Conservation (phyloP, 2,113 vertebrate species). For the Raphicerus campestris region DNA sequence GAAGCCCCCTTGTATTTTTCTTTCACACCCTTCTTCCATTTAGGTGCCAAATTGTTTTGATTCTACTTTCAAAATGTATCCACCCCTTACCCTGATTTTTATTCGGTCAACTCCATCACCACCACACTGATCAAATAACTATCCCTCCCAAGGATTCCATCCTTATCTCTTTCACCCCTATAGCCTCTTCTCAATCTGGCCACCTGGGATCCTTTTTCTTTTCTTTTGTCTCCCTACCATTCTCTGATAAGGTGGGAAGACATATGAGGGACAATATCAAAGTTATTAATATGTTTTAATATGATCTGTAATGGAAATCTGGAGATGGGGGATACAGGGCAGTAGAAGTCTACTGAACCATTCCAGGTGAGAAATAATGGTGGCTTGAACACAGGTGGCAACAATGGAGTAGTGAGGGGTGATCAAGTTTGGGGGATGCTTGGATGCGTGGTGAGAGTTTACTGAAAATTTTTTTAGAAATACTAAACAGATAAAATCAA, state of each 20-base stretch:
- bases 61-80: background rate
- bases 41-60: background rate
- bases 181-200: accelerated
- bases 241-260: background rate
- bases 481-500: background rate
- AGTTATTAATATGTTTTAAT: background rate
- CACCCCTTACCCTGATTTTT: background rate
- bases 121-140: accelerated
- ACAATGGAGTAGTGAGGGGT: background rate
- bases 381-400: background rate
- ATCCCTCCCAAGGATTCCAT: accelerated
- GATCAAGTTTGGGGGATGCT: background rate
- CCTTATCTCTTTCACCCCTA: too few species aligned
- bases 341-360: background rate
- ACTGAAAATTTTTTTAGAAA: background rate
- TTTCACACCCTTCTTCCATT: background rate
- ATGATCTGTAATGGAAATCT: background rate
- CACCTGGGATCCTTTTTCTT: background rate
- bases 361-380: background rate
- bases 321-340: accelerated
- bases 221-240: background rate
- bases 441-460: background rate
- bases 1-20: background rate
- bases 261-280: background rate
- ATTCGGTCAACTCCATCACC: background rate